Evolutionary conservation across 1,140 invertebrate species (phyloP).

Genomic region (Drosophila lacteicornis): DNA sequence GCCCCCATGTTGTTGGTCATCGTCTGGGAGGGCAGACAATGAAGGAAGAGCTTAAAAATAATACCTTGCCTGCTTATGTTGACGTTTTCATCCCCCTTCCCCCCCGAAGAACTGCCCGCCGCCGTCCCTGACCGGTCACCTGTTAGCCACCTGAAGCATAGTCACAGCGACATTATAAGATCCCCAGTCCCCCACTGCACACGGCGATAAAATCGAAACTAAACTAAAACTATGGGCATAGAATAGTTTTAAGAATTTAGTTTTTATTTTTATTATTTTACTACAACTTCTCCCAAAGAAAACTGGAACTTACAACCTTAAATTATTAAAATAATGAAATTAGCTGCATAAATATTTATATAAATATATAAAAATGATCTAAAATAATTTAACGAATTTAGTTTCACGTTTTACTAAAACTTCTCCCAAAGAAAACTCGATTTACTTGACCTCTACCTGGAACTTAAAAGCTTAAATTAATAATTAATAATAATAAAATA

Average conservation of each 20-base stretch:
- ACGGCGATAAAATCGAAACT: background rate
- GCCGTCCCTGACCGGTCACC: conserved; percentile 25
- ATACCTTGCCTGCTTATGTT: conserved; percentile 81
- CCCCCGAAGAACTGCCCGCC: background rate
- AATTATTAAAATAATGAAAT: no score
- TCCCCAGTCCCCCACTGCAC: background rate
- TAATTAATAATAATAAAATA: no score
- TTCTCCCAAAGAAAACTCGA: no score
- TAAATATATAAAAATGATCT: no score
- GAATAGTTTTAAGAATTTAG: background rate
- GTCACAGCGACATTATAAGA: conserved; percentile 69
- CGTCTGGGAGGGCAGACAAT: conserved; percentile 74
- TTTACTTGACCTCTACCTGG: no score
- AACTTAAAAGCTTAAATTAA: no score
- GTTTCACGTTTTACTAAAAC: no score
- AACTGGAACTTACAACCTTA: no score
- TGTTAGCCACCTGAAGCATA: conserved; percentile 57
- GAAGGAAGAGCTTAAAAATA: conserved; percentile 83
- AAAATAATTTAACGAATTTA: no score
- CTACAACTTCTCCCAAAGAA: no score
- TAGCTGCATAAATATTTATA: no score
- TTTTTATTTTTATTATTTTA: no score
- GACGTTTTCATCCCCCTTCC: conserved; percentile 43
- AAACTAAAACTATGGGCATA: background rate
- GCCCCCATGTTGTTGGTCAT: conserved; percentile 34